A percentile compares a stretch with the other conserved stretches of the same genome.
phyloP scores from a whole-genome alignment of 2,113 vertebrate species.

The Pterocles orientalis region DNA sequence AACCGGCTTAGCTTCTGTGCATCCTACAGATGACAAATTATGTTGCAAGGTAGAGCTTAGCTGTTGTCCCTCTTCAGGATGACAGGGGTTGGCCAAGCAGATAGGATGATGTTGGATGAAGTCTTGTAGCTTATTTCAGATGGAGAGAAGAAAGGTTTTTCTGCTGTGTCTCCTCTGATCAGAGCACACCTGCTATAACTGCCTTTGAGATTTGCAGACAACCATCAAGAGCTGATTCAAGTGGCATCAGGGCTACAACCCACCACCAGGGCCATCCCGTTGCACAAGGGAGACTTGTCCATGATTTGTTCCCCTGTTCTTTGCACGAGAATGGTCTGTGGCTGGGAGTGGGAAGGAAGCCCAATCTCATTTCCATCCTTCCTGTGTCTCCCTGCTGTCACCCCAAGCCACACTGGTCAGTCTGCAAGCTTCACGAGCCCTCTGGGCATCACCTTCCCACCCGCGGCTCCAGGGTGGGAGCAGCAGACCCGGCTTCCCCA shows the following conservation, averaged over 20 bases:
- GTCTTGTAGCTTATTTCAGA: neutral
- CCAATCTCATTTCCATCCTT: neutral
- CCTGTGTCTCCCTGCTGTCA: neutral
- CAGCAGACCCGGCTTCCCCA: neutral
- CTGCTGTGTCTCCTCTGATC: neutral
- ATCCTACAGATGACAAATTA: neutral
- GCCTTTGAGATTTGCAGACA: neutral
- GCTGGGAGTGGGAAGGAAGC: neutral
- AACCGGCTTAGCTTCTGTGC: neutral
- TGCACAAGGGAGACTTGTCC: neutral
- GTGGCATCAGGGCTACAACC: neutral
- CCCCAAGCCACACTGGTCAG: accelerated
- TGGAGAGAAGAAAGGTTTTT: neutral
- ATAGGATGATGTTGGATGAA: neutral
- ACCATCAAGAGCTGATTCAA: neutral
- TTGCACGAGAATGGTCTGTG: neutral
- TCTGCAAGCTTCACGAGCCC: neutral
- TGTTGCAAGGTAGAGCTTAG: neutral
- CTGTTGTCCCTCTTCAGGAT: neutral
- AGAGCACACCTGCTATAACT: neutral
- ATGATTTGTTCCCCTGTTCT: neutral
- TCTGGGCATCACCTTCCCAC: neutral
- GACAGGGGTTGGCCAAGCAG: neutral
- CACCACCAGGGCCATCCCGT: neutral
- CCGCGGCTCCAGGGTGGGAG: accelerated